Base-by-base conservation (phyloP, 2,888 invertebrate genomes). In the Meteorus colon region DNA sequence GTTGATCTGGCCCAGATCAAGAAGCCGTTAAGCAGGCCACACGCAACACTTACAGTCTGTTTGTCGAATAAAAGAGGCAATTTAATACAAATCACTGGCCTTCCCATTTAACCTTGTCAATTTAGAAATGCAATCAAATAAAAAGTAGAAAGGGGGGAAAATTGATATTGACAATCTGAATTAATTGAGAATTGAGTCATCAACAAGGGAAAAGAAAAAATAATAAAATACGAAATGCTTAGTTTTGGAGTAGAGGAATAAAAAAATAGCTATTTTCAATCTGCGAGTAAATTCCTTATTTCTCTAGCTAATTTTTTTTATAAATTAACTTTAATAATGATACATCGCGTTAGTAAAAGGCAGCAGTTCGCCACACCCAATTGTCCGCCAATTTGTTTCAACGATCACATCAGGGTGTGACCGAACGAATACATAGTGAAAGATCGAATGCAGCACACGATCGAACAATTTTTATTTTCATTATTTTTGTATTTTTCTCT, bases 1-100 rank as follows among this genome's bases (percentile, higher is more conserved):
- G 81, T 81, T 81, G 81, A 89, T 89, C 89, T 89, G 86, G 89
- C 87, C 89, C 88, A 89, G 89, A 89, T 89, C 89, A 84, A 81
- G 37, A 29, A 48, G 74, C 45, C 79, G 77, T 80, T 82, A 86
- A 85, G 77, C 83, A 82, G 84, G 86, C 84, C 85, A 83, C 88
- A 88, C 88, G 88, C 87, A 84, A 86, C 79, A 74, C 62, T 67
- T 66, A 68, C 74, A 81, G 76, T 82, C 78, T 79, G 81, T 81
- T 80, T 78, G 77, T 65, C 76, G 77, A 76, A 78, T 73, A 75
- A 77, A 62, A 72, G 66, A 75, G 77, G 72, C 70, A 78, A 74
- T 74, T 75, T 80, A 79, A 81, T 81, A 45, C 77, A 77, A 71
- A 78, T 77, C 79, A 37, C 37, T 34, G 79, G 79, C 80, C 60